phyloP scores from a whole-genome alignment of 2,797 vertebrate genomes.

The Lagocephalus sceleratus region DNA sequence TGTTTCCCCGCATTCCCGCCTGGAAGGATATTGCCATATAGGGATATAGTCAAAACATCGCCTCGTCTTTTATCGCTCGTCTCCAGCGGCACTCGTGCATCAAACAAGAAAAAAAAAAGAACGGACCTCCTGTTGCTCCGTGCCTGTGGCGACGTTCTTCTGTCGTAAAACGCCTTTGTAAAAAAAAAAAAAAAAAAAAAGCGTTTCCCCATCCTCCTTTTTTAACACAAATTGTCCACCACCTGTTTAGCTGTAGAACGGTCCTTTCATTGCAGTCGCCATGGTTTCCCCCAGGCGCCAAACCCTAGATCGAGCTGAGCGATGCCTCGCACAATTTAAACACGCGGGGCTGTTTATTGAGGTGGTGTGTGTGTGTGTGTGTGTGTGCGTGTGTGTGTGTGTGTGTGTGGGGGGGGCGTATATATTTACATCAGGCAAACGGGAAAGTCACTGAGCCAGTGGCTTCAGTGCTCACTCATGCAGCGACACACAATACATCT shows the following conservation, averaged over 20 bases:
- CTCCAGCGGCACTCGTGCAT: not conserved
- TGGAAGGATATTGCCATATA: not conserved
- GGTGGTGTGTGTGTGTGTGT: too few species aligned
- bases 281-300: constrained; percentile 1
- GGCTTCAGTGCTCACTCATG: not conserved
- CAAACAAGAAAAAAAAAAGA: not conserved
- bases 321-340: too few species aligned
- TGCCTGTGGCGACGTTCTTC: not conserved
- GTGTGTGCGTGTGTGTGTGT: too few species aligned
- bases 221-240: constrained; percentile 9
- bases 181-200: not conserved
- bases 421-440: too few species aligned
- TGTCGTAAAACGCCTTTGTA: not conserved
- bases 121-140: not conserved
- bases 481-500: constrained; percentile 1
- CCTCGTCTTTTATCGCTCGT: not conserved
- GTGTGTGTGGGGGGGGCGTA: too few species aligned
- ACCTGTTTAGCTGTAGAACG: constrained; percentile 9
- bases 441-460: too few species aligned
- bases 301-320: constrained; percentile 1
- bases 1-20: not conserved
- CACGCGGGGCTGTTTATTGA: too few species aligned
- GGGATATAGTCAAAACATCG: not conserved
- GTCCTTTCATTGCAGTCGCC: constrained; percentile 6
- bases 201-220: not conserved